These are phyloP conservation scores for Illadopsis cleaveri DNA, from an alignment of 2,113 vertebrate species.

Conservation along the genomic window DNA sequence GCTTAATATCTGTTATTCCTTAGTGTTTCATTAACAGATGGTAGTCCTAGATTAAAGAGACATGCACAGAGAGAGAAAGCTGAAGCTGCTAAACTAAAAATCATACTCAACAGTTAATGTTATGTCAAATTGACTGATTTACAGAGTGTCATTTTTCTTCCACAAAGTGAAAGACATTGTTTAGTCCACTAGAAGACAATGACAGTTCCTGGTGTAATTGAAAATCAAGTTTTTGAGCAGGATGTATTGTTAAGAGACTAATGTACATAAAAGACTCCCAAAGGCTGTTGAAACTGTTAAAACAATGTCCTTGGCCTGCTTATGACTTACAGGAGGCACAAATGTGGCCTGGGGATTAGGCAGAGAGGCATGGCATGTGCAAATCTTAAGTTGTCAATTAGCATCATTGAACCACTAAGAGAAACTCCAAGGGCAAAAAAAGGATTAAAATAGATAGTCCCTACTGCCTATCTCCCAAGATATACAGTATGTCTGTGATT, in stretches of 20 bases:
- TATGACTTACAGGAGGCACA: conserved; percentile 50
- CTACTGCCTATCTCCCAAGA: neutral
- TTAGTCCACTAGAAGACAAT: conserved; percentile 12
- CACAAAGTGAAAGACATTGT: neutral
- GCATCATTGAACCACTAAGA: conserved; percentile 42
- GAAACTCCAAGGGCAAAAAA: conserved; percentile 58
- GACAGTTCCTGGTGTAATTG: neutral
- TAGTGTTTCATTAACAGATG: neutral
- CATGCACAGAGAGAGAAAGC: neutral
- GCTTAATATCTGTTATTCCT: neutral
- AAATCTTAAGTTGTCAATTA: conserved; percentile 70
- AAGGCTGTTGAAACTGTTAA: conserved; percentile 42
- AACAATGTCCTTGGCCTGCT: conserved; percentile 65
- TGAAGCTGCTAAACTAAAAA: neutral
- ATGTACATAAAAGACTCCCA: conserved; percentile 23
- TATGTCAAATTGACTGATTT: neutral
- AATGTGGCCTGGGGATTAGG: conserved; percentile 57
- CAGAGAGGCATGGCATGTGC: conserved; percentile 16
- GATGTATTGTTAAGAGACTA: conserved; percentile 8
- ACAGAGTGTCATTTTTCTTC: neutral
- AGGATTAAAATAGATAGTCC: conserved; percentile 51
- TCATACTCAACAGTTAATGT: neutral
- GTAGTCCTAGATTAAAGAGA: neutral
- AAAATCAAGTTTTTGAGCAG: conserved; percentile 45
- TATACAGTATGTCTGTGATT: conserved; percentile 32